phyloP scores from a whole-genome alignment of 37 sponge, comb jelly and placozoan genomes.

The Cladorhizidae sp. region DNA sequence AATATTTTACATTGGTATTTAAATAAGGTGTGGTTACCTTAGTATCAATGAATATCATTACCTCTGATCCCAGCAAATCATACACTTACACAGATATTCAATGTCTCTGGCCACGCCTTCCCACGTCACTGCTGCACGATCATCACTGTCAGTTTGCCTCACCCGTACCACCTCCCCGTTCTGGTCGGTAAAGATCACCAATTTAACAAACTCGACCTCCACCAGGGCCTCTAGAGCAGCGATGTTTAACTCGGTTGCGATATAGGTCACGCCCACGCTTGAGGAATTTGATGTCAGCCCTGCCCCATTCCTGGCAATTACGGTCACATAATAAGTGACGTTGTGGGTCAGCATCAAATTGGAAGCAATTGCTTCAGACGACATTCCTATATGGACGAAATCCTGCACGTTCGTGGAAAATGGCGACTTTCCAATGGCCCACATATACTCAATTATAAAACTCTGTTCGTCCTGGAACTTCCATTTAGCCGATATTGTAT shows the following conservation, averaged over 20 bases:
- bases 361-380: slow-evolving; percentile 33
- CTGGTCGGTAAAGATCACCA: neutral
- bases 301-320: slow-evolving; percentile 77
- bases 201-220: slow-evolving; percentile 18
- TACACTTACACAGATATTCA: slow-evolving; percentile 68
- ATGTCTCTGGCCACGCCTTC: slow-evolving; percentile 57
- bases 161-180: slow-evolving; percentile 30
- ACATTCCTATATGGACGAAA: slow-evolving; percentile 45
- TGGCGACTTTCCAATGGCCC: slow-evolving; percentile 72
- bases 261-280: slow-evolving; percentile 70
- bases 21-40: no score
- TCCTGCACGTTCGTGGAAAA: slow-evolving; percentile 42
- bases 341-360: slow-evolving; percentile 51
- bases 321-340: slow-evolving; percentile 72
- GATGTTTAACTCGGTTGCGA: slow-evolving; percentile 55
- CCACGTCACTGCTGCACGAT: slow-evolving; percentile 51
- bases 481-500: slow-evolving; percentile 74
- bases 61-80: no score
- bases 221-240: slow-evolving; percentile 47
- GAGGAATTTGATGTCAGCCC: slow-evolving; percentile 33
- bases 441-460: slow-evolving; percentile 70
- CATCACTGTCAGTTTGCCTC: neutral
- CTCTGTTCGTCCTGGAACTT: slow-evolving; percentile 68
- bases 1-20: no score
- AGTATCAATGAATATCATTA: neutral